Conservation (phyloP, 2,888 invertebrate species). For the Onchidella celtica region DNA sequence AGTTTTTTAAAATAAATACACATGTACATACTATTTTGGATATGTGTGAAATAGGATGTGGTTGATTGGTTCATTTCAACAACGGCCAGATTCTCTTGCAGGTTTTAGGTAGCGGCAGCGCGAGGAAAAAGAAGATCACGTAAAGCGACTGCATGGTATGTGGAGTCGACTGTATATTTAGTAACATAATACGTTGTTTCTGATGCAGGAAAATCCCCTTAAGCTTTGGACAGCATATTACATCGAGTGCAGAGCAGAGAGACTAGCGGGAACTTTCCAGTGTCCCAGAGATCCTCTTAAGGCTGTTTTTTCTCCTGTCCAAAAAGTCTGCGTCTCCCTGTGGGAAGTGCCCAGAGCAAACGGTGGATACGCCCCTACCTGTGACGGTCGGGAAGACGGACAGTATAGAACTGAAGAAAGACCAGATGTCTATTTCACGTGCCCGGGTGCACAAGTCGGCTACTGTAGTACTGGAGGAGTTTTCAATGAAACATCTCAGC, state of each 20-base stretch:
- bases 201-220: background rate
- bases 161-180: too few relatives aligned
- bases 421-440: slow-evolving; percentile 20
- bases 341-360: slow-evolving; percentile 14
- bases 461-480: background rate
- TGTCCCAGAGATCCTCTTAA: background rate
- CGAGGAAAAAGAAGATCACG: too few relatives aligned
- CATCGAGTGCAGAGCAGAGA: background rate
- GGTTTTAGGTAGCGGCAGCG: too few relatives aligned
- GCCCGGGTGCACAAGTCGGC: slow-evolving; percentile 10
- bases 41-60: too few relatives aligned
- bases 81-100: too few relatives aligned
- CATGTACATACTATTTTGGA: too few relatives aligned
- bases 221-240: background rate
- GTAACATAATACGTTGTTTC: too few relatives aligned
- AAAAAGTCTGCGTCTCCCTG: slow-evolving; percentile 9
- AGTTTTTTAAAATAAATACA: too few relatives aligned
- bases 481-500: background rate
- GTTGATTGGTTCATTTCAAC: too few relatives aligned
- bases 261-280: background rate
- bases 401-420: slow-evolving; percentile 6
- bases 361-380: background rate
- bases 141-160: too few relatives aligned
- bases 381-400: background rate
- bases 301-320: background rate